Conservation (phyloP, 2,113 vertebrate genomes). For the Tretioscincus oriximinensis region DNA sequence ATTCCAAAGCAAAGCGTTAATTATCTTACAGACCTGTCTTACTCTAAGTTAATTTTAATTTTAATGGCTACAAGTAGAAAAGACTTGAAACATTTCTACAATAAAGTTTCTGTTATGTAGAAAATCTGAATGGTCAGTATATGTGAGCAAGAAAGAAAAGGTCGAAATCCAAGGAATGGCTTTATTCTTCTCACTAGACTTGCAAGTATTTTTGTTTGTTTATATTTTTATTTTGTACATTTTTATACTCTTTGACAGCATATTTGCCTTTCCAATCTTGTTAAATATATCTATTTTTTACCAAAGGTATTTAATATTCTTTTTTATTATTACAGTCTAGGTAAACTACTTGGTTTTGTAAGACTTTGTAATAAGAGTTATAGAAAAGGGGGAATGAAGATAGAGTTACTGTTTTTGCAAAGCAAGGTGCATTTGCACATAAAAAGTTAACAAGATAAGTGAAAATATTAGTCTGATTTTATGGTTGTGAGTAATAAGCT, state of each 20-base stretch:
- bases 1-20: slow-evolving; percentile 55
- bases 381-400: slow-evolving; percentile 60
- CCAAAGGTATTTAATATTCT: slow-evolving; percentile 89
- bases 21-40: slow-evolving; percentile 61
- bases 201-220: slow-evolving; percentile 64
- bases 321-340: slow-evolving; percentile 75
- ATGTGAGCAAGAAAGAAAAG: slow-evolving; percentile 58
- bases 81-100: slow-evolving; percentile 68
- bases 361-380: slow-evolving; percentile 70
- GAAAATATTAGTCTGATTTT: slow-evolving; percentile 42
- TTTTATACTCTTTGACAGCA: slow-evolving; percentile 80
- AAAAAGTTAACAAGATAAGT: slow-evolving; percentile 42
- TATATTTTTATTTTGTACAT: slow-evolving; percentile 78
- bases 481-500: slow-evolving; percentile 22
- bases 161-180: slow-evolving; percentile 56
- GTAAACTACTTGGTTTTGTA: slow-evolving; percentile 75
- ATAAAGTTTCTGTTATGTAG: slow-evolving; percentile 61
- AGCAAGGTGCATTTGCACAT: slow-evolving; percentile 57
- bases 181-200: slow-evolving; percentile 66
- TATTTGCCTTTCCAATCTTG: slow-evolving; percentile 83
- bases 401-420: slow-evolving; percentile 60
- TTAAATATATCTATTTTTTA: slow-evolving; percentile 86
- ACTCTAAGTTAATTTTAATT: slow-evolving; percentile 56
- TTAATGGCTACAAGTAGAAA: slow-evolving; percentile 57
- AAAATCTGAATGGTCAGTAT: slow-evolving; percentile 64